Percentiles rank a stretch among this genome's conserved stretches.
Conservation (phyloP, 30 jellyfish, hydroid and myxozoan species). For the Chrysaora quinquecirrha region DNA sequence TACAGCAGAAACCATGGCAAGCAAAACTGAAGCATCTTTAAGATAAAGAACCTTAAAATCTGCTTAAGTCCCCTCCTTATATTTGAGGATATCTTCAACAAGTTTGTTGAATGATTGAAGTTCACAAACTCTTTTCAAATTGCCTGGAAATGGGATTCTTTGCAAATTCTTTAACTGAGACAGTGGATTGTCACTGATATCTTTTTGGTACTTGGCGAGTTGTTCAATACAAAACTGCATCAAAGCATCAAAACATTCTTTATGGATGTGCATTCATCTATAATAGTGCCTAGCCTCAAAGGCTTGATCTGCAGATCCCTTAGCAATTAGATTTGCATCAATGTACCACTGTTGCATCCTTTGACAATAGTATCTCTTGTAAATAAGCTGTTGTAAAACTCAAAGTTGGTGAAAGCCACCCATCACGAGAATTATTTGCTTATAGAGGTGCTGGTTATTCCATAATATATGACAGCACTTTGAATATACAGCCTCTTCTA, state of each 20-base stretch:
- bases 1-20: background rate
- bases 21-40: background rate
- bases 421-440: too few relatives aligned
- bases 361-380: slow-evolving; percentile 27
- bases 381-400: slow-evolving; percentile 15
- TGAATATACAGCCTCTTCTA: slow-evolving; percentile 66
- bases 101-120: background rate
- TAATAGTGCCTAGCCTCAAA: slow-evolving; percentile 2
- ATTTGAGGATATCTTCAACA: background rate
- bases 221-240: background rate
- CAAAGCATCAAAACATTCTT: too few relatives aligned
- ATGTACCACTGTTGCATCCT: too few relatives aligned
- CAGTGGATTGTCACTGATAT: background rate
- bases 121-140: background rate
- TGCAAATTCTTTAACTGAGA: background rate
- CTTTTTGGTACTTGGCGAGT: background rate
- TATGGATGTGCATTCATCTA: too few relatives aligned
- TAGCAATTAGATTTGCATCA: slow-evolving; percentile 26
- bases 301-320: too few relatives aligned
- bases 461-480: slow-evolving; percentile 40
- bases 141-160: background rate
- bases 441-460: slow-evolving; percentile 12
- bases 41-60: background rate
- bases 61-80: background rate
- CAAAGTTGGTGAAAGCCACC: slow-evolving; percentile 50